Base-by-base conservation (phyloP, 2,113 vertebrate species). In the Furnarius figulus region DNA sequence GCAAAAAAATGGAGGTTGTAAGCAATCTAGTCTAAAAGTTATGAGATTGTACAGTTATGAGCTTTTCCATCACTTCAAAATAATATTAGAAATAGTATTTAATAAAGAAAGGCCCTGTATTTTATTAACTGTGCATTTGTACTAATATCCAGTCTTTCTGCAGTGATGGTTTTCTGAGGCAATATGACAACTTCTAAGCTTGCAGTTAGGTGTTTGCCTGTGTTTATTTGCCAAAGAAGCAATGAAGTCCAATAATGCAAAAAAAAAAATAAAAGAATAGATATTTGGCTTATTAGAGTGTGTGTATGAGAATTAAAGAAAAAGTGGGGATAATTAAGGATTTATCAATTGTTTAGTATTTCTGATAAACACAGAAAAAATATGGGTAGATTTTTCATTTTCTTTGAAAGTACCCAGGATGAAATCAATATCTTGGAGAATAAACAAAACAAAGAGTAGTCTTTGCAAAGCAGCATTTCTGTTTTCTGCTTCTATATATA, bases 1-100 rank as follows among this genome's bases (percentile, higher is more conserved):
- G 30, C 3, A 12, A 55, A 79, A 79, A 84, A 65, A 18, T 1
- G 1, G 61, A 59, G 15, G 14, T 9, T 1, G 0, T 55, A 49
- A 75, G 14, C 55, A 50, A n/a, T 86, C 17, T 50, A 23, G 2
- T 74, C 5, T 81, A 50, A 46, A 49, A 74, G 13, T 14, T 42
- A 2, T 65, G 40, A 37, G 53, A 37, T 31, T 68, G 16, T 40
- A 39, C 8, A 49, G 16, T 28, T 85, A 37, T 22, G 17, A 73
- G 44, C 21, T 52, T 68, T 66, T 58, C 20, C 7, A 31, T 76
- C 11, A 56, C 14, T 47, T 85, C 53, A 72, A 63, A 87, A 55
- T 22, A 37, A 19, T 47, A 31, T n/a, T 42, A 82, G 42, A 55
- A 87, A 76, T 40, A 33, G 6, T 44, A 2, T 58, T 61, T 78